Percentiles rank a stretch among this genome's conserved stretches.
Conservation (phyloP, 1,140 invertebrate genomes). For the Drosophila sturtevanti region DNA sequence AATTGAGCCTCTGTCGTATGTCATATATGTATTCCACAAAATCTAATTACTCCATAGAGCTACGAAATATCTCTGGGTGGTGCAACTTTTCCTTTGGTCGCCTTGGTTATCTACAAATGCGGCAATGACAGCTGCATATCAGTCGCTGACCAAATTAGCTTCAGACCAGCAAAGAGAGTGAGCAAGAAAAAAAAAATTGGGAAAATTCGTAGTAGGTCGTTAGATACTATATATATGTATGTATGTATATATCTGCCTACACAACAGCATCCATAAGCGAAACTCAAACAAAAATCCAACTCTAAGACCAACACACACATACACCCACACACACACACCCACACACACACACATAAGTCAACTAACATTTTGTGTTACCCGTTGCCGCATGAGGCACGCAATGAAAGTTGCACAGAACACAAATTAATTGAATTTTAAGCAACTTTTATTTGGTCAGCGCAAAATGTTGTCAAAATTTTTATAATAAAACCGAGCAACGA, state of each 20-base stretch:
- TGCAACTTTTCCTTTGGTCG: slow-evolving; percentile 54
- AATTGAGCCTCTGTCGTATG: background rate
- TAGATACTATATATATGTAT: background rate
- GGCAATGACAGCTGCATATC: slow-evolving; percentile 34
- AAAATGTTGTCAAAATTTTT: slow-evolving; percentile 70
- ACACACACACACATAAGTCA: background rate
- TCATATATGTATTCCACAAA: slow-evolving; percentile 7
- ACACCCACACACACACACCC: background rate
- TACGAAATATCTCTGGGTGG: slow-evolving; percentile 42
- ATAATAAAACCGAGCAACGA: slow-evolving; percentile 37
- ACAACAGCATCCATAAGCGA: too few species aligned
- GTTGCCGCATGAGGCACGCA: slow-evolving; percentile 53
- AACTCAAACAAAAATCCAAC: slow-evolving; percentile 16
- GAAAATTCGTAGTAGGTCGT: background rate
- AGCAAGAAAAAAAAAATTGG: background rate
- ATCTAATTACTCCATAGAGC: slow-evolving; percentile 71
- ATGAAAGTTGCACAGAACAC: slow-evolving; percentile 67
- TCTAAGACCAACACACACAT: background rate
- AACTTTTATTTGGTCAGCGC: slow-evolving; percentile 55
- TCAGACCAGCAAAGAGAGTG: slow-evolving; percentile 27
- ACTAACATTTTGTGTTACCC: slow-evolving; percentile 22
- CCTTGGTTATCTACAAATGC: slow-evolving; percentile 61
- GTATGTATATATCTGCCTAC: slow-evolving; percentile 3
- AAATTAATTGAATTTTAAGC: slow-evolving; percentile 79
- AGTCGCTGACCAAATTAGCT: slow-evolving; percentile 65